Evolutionary conservation across 1,140 invertebrate genomes (phyloP), one percentile per base, ranked within the genome.

Genomic region (Achroia grisella): DNA sequence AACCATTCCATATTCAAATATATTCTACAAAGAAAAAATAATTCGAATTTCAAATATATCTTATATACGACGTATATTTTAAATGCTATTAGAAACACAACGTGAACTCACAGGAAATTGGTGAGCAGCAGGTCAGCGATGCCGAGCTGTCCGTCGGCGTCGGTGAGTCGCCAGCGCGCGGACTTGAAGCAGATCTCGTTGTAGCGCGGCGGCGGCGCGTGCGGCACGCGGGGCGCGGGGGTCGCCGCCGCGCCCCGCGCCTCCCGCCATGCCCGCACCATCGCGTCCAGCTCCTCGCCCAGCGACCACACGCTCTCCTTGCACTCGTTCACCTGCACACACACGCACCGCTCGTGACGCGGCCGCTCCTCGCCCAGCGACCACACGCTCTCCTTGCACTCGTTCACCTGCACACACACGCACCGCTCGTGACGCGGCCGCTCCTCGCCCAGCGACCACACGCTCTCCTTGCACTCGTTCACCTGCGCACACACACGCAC

Each of bases 111-210:
- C 87, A 99, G 87, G 82, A 99, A 99, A 79, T 99, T 99, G 40
- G 95, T 95, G 0, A 99, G 90, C 12, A 97, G 92, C 30, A 99
- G 88, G 88, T 99, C 97, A 1, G 97, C 94, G 55, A 99, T 97
- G 36, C 97, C 97, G 36, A 99, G 91, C 78, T 98, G 97, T 0
- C 98, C 98, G 88, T 99, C 98, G 4, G 94, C 93, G 82, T 99
- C 97, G 0, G 98, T 99, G 14, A 99, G 89, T 41, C 97, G 85
- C 98, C 98, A 99, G 56, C 97, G 94, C n/a, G 98, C 98, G 77
- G 97, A 95, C 82, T 98, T 98, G 75, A 99, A 99, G 78, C 96
- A 99, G 56, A 99, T 98, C 88, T 99, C 98, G 74, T 97, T 97
- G 13, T 95, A 91, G 33, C 97, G 87, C 6, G 96, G 93, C 27